These are phyloP conservation scores for Sylvilagus floridanus DNA, from an alignment of 2,797 vertebrate species.

Conservation along the genomic window DNA sequence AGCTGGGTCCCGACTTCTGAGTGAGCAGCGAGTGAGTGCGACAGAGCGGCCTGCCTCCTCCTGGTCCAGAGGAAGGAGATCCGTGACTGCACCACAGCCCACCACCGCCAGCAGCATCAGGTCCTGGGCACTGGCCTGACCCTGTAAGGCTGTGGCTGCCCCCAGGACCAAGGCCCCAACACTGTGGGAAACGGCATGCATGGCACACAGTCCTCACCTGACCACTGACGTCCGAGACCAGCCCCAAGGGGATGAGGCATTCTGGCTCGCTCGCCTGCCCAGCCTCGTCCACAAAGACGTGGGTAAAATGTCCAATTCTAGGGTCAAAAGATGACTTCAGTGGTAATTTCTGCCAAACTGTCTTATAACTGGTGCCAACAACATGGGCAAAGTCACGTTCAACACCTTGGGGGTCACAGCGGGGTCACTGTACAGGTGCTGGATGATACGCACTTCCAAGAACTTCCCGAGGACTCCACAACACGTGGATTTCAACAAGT, in stretches of 20 bases:
- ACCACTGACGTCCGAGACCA: slow-evolving; percentile 92
- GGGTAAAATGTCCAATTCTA: slow-evolving; percentile 96
- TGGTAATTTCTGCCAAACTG: neutral
- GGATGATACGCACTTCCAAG: too few relatives aligned
- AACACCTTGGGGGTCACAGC: too few relatives aligned
- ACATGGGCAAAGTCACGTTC: neutral
- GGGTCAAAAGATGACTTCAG: slow-evolving; percentile 46
- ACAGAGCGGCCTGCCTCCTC: neutral
- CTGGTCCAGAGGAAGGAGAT: neutral
- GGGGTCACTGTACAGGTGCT: neutral
- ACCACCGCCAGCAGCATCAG: neutral
- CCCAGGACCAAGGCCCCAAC: too few relatives aligned
- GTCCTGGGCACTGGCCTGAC: neutral
- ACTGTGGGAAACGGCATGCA: neutral
- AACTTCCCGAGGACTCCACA: too few relatives aligned
- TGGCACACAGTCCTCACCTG: slow-evolving; percentile 89
- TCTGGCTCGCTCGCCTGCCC: slow-evolving; percentile 98
- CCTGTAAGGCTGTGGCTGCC: neutral
- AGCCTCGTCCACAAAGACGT: slow-evolving; percentile 96
- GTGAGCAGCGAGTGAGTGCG: neutral
- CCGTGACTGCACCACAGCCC: fast-evolving
- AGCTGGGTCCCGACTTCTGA: neutral
- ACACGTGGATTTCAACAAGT: too few relatives aligned
- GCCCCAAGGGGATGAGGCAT: slow-evolving; percentile 93
- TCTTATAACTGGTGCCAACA: neutral